Evolutionary conservation across 2,113 vertebrate genomes (phyloP).

Genomic region (Danionella cerebrum): DNA sequence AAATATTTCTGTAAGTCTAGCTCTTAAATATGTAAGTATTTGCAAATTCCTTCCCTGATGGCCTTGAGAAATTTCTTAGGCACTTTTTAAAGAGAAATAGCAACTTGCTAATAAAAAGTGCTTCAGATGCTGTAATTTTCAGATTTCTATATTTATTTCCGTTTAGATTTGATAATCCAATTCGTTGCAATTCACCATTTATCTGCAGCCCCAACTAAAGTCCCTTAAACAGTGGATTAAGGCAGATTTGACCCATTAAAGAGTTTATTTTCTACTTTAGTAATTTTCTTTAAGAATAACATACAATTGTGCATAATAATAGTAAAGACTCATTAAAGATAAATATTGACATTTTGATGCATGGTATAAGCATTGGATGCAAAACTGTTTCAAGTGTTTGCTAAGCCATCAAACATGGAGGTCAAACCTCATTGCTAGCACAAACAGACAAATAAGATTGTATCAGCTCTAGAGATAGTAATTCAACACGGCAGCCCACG

Average conservation of each 20-base stretch:
- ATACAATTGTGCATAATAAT: too few species aligned
- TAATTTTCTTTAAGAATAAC: too few species aligned
- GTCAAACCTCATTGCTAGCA: not conserved
- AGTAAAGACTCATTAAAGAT: too few species aligned
- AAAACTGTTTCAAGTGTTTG: not conserved
- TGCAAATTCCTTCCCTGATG: not conserved
- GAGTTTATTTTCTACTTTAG: not conserved
- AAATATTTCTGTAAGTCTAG: not conserved
- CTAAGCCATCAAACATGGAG: not conserved
- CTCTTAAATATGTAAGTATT: not conserved
- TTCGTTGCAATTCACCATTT: not conserved
- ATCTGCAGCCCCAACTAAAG: not conserved
- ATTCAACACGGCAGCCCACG: not conserved
- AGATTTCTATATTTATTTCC: too few species aligned
- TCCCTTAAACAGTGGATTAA: not conserved
- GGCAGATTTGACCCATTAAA: not conserved
- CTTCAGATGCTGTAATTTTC: too few species aligned
- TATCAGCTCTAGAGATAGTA: conserved; percentile 9
- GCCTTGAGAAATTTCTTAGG: not conserved
- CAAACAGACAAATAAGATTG: not conserved
- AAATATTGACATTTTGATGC: not conserved
- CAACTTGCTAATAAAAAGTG: too few species aligned
- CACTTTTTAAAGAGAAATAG: not conserved
- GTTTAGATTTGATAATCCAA: not conserved
- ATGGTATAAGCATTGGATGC: not conserved